phyloP scores from a whole-genome alignment of 2,888 invertebrate genomes.

The Synergus japonicus region DNA sequence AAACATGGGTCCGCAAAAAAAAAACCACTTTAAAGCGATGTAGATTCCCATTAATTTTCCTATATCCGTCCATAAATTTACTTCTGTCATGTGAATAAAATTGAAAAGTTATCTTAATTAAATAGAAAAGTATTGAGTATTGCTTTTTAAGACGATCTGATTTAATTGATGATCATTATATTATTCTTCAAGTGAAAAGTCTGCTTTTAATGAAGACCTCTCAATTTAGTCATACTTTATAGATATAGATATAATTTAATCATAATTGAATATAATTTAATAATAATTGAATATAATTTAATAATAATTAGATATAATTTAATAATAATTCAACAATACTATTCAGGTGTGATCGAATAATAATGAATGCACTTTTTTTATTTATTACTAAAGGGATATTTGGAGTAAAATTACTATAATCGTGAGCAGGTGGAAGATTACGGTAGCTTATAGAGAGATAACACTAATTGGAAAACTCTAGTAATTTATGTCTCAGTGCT shows the following conservation, averaged over 20 bases:
- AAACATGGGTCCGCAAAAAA: not conserved
- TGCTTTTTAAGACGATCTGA: not conserved
- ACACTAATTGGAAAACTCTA: not conserved
- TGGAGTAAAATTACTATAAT: not conserved
- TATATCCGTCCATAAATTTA: not conserved
- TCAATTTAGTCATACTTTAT: too few species aligned
- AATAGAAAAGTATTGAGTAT: not conserved
- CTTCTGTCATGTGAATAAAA: not conserved
- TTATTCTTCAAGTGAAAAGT: not conserved
- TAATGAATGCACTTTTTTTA: too few species aligned
- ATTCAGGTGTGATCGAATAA: not conserved
- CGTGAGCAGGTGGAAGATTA: not conserved
- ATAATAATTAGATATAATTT: not conserved
- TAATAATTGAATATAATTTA: not conserved
- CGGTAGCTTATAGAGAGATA: not conserved
- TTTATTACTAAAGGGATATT: not conserved
- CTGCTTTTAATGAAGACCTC: not conserved
- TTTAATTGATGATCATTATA: not conserved
- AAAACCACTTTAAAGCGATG: not conserved
- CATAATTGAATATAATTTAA: not conserved
- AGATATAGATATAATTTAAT: not conserved
- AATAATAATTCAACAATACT: not conserved
- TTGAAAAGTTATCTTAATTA: not conserved
- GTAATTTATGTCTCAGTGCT: slow-evolving; percentile 19
- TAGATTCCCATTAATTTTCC: slow-evolving; percentile 12